Base-by-base conservation (phyloP, 1,140 invertebrate species). In the Chionoecetes opilio region DNA sequence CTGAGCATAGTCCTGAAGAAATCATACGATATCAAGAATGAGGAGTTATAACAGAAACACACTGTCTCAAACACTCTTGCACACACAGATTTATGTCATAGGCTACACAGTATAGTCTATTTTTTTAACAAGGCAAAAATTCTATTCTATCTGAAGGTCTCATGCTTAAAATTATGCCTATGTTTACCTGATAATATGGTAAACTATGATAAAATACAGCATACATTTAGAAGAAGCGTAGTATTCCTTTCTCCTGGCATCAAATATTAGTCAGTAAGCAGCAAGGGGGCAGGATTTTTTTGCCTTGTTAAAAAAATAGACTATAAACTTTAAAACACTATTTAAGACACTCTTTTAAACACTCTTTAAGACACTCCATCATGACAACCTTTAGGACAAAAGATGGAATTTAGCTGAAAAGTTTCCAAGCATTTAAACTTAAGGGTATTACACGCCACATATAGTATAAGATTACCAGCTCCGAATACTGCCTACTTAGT, bases 1-100 rank as follows among this genome's bases (percentile, higher is more conserved):
- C 94, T 75, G 94, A 95, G 90, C 94, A 95, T 88, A 95, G 94
- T 95, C 94, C 94, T 95, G 94, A 95, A 95, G 94, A 95, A 75
- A 92, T 38, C 32, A 92, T 53, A n/a, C n/a, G n/a, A 84, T 53
- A 63, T 88, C 84, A 95, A 75, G 32, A 87, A 95, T 82, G 35
- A 84, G 38, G 26, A 75, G 89, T 82, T 53, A 53, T n/a, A 31
- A 90, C 11, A 90, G 11, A 14, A 53, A 90, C 8, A 46, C 17
- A 14, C 53, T 75, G 21, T 75, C 63, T 75, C 63, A 17, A n/a
- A 75, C 21, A 46, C n/a, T n/a, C 63, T 75, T 75, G n/a, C 63
- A 75, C 63, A 53, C 21, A 53, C 46, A 53, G 21, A 53, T 53
- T 9, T 53, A 53, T 53, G 11, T 53, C 46, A 53, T 53, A 53